These are phyloP conservation scores for Carcinoscorpius rotundicauda DNA, from an alignment of 1,140 invertebrate genomes.

Conservation along the genomic window DNA sequence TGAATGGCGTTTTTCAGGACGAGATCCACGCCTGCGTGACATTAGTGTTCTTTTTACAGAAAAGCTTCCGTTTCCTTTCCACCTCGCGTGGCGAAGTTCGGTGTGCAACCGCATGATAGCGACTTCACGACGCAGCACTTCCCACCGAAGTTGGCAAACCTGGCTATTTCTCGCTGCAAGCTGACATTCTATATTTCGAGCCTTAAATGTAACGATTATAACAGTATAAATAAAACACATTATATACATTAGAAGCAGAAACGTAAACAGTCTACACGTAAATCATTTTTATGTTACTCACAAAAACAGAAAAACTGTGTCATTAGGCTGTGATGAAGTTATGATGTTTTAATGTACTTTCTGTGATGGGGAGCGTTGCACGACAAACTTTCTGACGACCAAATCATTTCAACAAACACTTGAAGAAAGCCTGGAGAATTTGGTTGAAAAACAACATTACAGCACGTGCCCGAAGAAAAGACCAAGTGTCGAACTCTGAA, in stretches of 20 bases:
- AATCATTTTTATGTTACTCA: too few species aligned
- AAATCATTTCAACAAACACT: too few species aligned
- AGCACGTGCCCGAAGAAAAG: too few species aligned
- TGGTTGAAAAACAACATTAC: too few species aligned
- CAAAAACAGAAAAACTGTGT: too few species aligned
- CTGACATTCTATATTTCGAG: slow-evolving; percentile 10
- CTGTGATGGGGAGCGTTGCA: too few species aligned
- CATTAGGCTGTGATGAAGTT: too few species aligned
- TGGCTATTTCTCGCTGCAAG: slow-evolving; percentile 7
- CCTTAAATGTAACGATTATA: not conserved
- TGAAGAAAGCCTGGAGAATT: too few species aligned
- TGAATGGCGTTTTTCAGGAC: not conserved
- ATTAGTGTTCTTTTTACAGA: slow-evolving; percentile 10
- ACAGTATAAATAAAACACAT: not conserved
- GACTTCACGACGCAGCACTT: slow-evolving; percentile 16
- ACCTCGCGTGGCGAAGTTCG: slow-evolving; percentile 8
- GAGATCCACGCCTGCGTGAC: slow-evolving; percentile 3
- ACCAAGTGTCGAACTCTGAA: too few species aligned
- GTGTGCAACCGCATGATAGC: slow-evolving; percentile 13
- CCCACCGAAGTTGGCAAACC: slow-evolving; percentile 17
- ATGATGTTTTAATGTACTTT: too few species aligned
- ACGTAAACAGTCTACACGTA: too few species aligned
- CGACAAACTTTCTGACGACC: too few species aligned
- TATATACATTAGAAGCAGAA: not conserved
- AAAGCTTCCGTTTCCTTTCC: not conserved